Percentiles rank a stretch among this genome's conserved stretches.
Conservation (phyloP, 1,140 invertebrate species). For the Notospermus geniculatus region DNA sequence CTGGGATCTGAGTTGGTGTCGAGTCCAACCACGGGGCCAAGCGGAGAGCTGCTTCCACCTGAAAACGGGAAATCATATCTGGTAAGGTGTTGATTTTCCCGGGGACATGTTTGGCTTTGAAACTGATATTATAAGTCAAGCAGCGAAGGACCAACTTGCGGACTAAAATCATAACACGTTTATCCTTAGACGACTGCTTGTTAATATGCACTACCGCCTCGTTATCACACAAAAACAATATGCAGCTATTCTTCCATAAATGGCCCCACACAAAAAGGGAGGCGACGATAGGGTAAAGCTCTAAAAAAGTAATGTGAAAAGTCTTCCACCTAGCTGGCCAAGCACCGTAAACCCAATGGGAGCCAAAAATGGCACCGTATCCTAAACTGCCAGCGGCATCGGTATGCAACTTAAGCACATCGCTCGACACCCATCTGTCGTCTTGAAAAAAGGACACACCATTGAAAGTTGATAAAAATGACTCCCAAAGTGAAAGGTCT, state of each 20-base stretch:
- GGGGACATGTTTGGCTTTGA: too few relatives aligned
- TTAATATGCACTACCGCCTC: constrained; percentile 5
- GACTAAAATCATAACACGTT: not conserved
- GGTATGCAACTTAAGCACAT: not conserved
- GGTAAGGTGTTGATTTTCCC: too few relatives aligned
- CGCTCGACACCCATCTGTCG: constrained; percentile 9
- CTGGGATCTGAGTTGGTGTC: too few relatives aligned
- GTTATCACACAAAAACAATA: constrained; percentile 4
- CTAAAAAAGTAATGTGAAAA: constrained; percentile 9
- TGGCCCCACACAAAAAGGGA: not conserved
- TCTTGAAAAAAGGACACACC: constrained; percentile 12
- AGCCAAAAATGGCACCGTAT: not conserved
- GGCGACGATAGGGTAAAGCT: constrained; percentile 4
- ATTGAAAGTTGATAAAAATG: constrained; percentile 19
- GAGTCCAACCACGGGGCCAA: too few relatives aligned
- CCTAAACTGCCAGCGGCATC: not conserved
- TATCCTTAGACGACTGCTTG: not conserved
- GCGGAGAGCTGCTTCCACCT: too few relatives aligned
- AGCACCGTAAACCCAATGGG: too few relatives aligned
- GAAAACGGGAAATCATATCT: too few relatives aligned
- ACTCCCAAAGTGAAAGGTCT: constrained; percentile 20
- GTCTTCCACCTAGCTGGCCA: not conserved
- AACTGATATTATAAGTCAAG: not conserved
- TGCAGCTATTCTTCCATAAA: not conserved
- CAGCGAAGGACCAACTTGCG: not conserved